Percentiles rank a stretch among this genome's conserved stretches.
Conservation (phyloP, 2,113 vertebrate species). For the Tachycineta bicolor region DNA sequence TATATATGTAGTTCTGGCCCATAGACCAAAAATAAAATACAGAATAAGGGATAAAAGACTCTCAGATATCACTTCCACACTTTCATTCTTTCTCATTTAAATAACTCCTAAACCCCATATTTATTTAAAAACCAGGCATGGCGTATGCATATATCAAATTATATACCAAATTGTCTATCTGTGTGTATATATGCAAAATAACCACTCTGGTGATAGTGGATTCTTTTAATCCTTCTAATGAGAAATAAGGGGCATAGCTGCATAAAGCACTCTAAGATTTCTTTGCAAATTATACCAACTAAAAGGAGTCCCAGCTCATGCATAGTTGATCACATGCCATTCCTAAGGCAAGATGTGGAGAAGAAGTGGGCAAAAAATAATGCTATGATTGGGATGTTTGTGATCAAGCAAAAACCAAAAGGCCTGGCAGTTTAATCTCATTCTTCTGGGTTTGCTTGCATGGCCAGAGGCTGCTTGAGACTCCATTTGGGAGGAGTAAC, state of each 20-base stretch:
- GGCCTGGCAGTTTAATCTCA: not conserved
- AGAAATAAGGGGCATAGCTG: not conserved
- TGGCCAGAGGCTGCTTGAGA: not conserved
- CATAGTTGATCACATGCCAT: not conserved
- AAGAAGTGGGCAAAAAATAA: not conserved
- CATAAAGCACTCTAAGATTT: not conserved
- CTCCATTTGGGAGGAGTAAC: not conserved
- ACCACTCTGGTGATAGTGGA: not conserved
- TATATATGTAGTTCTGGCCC: not conserved
- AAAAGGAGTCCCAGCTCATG: not conserved
- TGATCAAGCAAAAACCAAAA: not conserved
- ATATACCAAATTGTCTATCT: not conserved
- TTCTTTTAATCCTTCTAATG: not conserved
- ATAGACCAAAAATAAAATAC: not conserved
- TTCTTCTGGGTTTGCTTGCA: not conserved
- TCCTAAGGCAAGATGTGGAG: not conserved
- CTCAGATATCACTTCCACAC: not conserved
- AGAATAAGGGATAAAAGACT: not conserved
- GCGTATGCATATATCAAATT: not conserved
- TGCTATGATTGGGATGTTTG: not conserved
- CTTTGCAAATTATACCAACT: not conserved
- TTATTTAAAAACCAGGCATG: not conserved
- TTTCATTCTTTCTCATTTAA: not conserved
- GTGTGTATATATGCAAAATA: not conserved
- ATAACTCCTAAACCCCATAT: not conserved